Evolutionary conservation across 1,140 invertebrate species (phyloP).

Genomic region (Paraescarpia echinospica): DNA sequence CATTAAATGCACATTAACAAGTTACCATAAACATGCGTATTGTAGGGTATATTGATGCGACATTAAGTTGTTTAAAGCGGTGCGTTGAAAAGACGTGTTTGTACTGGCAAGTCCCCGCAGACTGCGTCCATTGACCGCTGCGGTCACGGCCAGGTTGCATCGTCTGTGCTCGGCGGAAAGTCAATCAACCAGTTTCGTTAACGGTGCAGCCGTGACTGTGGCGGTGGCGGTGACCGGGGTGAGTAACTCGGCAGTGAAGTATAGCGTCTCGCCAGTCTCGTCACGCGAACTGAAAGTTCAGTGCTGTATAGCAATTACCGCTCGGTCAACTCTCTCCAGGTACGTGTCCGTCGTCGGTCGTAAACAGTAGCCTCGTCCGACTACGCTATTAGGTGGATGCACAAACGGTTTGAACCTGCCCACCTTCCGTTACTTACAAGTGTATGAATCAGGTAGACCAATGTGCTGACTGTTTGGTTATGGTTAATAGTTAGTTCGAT

Average conservation of each 20-base stretch:
- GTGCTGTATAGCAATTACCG: background rate
- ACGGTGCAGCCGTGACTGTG: background rate
- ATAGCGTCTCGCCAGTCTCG: background rate
- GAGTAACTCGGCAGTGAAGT: background rate
- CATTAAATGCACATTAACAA: slow-evolving; percentile 19
- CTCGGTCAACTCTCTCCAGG: background rate
- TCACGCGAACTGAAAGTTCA: background rate
- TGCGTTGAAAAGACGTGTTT: background rate
- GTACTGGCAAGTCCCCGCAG: background rate
- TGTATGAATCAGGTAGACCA: background rate
- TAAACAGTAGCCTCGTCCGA: background rate
- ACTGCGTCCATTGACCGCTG: background rate
- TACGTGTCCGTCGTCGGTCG: background rate
- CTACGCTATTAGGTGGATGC: background rate
- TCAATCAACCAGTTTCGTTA: background rate
- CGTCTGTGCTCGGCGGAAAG: background rate
- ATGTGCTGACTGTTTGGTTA: background rate
- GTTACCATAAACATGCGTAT: background rate
- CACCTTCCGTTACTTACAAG: background rate
- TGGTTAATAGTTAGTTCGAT: background rate
- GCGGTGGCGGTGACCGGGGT: background rate
- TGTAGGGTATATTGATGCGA: background rate
- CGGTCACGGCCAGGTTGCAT: background rate
- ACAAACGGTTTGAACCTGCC: background rate
- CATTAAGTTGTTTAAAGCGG: too few relatives aligned